Evolutionary conservation across 2,797 vertebrate species (phyloP), one percentile per base, ranked within the genome.

Genomic region (Nothura maculosa): DNA sequence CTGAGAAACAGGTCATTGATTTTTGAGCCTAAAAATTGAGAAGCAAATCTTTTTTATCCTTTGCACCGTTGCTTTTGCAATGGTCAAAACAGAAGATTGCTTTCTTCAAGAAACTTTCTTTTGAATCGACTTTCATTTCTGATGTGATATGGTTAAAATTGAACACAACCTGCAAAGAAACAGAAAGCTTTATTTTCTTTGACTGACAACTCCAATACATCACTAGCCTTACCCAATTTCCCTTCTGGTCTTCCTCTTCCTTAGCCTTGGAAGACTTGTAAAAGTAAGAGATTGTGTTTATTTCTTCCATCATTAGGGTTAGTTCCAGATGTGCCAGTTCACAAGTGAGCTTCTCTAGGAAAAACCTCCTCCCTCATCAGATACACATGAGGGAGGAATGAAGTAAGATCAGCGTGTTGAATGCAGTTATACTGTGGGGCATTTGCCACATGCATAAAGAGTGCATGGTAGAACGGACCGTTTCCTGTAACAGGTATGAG

Each of bases 341-440:
- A 36, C 92, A 91, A 68, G 93, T 91, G 5, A 97, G 96, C 60
- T 91, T 96, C 90, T 97, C 96, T 28, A 90, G 64, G 38, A 96
- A 81, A 43, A 95, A 90, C 88, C 97, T 97, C 62, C n/a, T n/a
- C n/a, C n/a, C n/a, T 50, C 62, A 85, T 36, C 28, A 90, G 58
- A 81, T 38, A 34, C 12, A 36, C 52, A 27, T 58, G 22, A 54
- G 9, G 3, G 18, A 70, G 36, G 19, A 20, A 12, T 15, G 47
- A n/a, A 9, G 38, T 14, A 22, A 47, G 8, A 4, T 1, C 25
- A 4, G 25, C 38, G 1, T 4, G 36, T 3, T 67, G 3, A 4
- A 6, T 12, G 2, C 0, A 10, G 10, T 14, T 2, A 8, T 13
- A 6, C 40, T 25, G 1, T 0, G 43, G 36, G 55, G 21, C 11